phyloP scores from a whole-genome alignment of 2,797 vertebrate species.

The Acanthurus tractus region DNA sequence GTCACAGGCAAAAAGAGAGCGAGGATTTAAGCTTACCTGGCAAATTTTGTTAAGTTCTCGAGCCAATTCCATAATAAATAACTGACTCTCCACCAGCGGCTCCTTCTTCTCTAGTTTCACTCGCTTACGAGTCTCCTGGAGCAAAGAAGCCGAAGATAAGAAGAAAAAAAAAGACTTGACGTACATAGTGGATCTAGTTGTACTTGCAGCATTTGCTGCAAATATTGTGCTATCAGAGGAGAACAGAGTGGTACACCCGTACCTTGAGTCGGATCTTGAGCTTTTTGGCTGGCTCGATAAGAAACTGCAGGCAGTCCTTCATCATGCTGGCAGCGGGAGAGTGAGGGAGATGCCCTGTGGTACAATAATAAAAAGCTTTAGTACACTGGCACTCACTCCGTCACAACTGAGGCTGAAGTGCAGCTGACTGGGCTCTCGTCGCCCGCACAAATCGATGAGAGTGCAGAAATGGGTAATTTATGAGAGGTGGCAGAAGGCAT shows the following conservation, averaged over 20 bases:
- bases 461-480: constrained; percentile 66
- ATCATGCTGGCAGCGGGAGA: constrained; percentile 81
- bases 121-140: constrained; percentile 83
- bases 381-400: constrained; percentile 56
- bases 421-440: constrained; percentile 54
- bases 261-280: constrained; percentile 87
- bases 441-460: constrained; percentile 66
- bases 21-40: constrained; percentile 67
- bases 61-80: constrained; percentile 86
- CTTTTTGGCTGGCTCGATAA: constrained; percentile 87
- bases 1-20: too few relatives aligned
- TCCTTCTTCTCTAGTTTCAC: constrained; percentile 82
- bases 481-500: constrained; percentile 57
- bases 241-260: background rate
- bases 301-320: constrained; percentile 88
- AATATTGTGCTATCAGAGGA: background rate
- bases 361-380: constrained; percentile 64
- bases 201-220: background rate
- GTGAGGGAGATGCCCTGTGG: constrained; percentile 64
- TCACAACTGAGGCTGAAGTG: constrained; percentile 41
- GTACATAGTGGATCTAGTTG: background rate
- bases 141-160: background rate
- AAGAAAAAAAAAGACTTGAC: background rate
- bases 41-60: constrained; percentile 85
- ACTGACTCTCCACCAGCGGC: constrained; percentile 83